Conservation (phyloP, 2,797 vertebrate genomes). For the Chloroceryle inda region DNA sequence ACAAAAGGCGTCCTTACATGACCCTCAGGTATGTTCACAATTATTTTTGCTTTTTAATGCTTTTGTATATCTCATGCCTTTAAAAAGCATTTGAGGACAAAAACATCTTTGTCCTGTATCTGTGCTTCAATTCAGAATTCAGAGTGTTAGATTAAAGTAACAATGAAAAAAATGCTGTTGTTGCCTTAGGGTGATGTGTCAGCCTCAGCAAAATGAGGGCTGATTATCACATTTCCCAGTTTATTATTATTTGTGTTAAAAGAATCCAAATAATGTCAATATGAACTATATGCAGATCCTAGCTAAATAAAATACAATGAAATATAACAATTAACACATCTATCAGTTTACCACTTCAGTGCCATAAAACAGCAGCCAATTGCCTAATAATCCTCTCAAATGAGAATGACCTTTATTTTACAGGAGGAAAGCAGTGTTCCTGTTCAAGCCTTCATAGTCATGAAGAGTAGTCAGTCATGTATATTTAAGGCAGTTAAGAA, state of each 20-base stretch:
- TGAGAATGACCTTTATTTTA: slow-evolving; percentile 16
- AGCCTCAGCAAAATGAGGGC: not conserved
- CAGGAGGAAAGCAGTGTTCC: not conserved
- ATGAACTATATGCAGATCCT: not conserved
- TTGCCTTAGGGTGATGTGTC: slow-evolving; percentile 33
- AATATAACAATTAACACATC: not conserved
- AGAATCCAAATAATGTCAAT: not conserved
- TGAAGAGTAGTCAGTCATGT: not conserved
- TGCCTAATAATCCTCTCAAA: not conserved
- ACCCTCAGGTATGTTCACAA: not conserved
- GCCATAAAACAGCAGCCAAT: not conserved
- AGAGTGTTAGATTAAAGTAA: slow-evolving; percentile 27
- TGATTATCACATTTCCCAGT: slow-evolving; percentile 41
- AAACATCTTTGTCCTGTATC: not conserved
- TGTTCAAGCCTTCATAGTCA: not conserved
- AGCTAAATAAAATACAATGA: not conserved
- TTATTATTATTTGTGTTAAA: slow-evolving; percentile 16
- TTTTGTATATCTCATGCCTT: not conserved
- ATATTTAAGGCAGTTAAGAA: not conserved
- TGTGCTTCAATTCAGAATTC: slow-evolving; percentile 18
- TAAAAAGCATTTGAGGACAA: not conserved
- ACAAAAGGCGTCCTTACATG: not conserved
- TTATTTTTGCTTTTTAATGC: not conserved
- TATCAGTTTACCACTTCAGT: not conserved
- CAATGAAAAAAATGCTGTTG: slow-evolving; percentile 7